Evolutionary conservation across 2,797 vertebrate genomes (phyloP).

Genomic region (Microchirus variegatus): DNA sequence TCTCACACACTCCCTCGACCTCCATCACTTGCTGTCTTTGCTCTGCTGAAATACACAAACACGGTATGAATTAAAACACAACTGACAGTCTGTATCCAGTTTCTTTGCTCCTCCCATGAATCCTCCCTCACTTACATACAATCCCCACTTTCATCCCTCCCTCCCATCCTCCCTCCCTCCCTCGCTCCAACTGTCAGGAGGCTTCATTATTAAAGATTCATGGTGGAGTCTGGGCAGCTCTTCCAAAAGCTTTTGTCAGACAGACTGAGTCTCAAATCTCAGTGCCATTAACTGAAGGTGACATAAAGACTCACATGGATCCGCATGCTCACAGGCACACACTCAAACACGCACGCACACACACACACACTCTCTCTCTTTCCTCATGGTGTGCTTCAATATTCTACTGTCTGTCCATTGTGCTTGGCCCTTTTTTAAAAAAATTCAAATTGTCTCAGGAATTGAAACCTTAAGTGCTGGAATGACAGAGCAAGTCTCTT

Average conservation of each 20-base stretch:
- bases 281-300: slow-evolving; percentile 72
- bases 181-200: slow-evolving; percentile 76
- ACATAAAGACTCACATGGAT: slow-evolving; percentile 59
- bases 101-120: slow-evolving; percentile 51
- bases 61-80: slow-evolving; percentile 68
- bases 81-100: slow-evolving; percentile 75
- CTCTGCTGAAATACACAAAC: slow-evolving; percentile 69
- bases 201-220: slow-evolving; percentile 83
- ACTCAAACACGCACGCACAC: slow-evolving; percentile 17
- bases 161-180: slow-evolving; percentile 35
- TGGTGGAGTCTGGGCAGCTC: slow-evolving; percentile 74
- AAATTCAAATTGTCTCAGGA: slow-evolving; percentile 18
- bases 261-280: slow-evolving; percentile 75
- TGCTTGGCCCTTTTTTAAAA: slow-evolving; percentile 8
- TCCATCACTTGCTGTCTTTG: slow-evolving; percentile 51
- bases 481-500: too few relatives aligned
- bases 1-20: slow-evolving; percentile 18
- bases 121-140: slow-evolving; percentile 47
- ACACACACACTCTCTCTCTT: background rate
- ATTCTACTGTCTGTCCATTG: slow-evolving; percentile 7
- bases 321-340: background rate
- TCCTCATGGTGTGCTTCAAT: slow-evolving; percentile 12
- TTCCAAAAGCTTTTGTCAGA: slow-evolving; percentile 79
- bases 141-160: slow-evolving; percentile 3
- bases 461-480: slow-evolving; percentile 4